Evolutionary conservation across 1,140 invertebrate species (phyloP).

Genomic region (Drosophila truncata): DNA sequence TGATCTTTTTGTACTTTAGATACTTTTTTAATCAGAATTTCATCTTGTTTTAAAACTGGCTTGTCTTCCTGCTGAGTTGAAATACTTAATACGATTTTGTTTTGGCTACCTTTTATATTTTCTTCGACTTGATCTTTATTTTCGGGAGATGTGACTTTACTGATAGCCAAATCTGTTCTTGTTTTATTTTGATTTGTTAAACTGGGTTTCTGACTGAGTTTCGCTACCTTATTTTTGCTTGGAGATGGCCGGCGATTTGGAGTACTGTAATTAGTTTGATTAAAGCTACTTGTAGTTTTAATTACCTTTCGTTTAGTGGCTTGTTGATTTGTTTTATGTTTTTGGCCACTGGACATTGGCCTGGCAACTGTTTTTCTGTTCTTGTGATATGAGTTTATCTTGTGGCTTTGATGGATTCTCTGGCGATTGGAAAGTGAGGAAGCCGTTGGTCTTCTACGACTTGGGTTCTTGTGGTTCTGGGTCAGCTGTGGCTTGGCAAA

Average conservation of each 20-base stretch:
- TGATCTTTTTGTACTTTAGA: not conserved
- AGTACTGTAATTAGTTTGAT: conserved; percentile 14
- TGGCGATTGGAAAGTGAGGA: conserved; percentile 21
- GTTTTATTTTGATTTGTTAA: conserved; percentile 2
- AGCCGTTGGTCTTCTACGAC: conserved; percentile 1
- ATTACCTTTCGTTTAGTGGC: conserved; percentile 29
- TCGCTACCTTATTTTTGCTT: conserved; percentile 10
- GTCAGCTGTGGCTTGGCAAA: conserved; percentile 2
- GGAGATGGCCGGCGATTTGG: not conserved
- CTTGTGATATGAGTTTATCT: conserved; percentile 6
- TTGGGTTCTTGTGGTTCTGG: conserved; percentile 30
- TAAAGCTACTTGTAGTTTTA: conserved; percentile 13
- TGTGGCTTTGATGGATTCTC: conserved; percentile 18
- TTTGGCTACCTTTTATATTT: conserved; percentile 1
- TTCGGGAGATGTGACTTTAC: conserved; percentile 3
- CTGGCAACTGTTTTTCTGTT: conserved; percentile 7
- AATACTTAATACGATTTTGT: not conserved
- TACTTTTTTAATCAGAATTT: not conserved
- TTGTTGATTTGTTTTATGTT: conserved; percentile 14
- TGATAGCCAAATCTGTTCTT: conserved; percentile 8
- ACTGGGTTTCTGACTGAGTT: conserved; percentile 3
- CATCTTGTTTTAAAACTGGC: not conserved
- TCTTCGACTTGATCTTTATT: conserved; percentile 5
- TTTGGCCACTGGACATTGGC: conserved; percentile 7
- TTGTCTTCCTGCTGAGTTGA: not conserved